Evolutionary conservation across 2,888 invertebrate genomes (phyloP), one percentile per base, ranked within the genome.

Genomic region (Hedychridium roseum): DNA sequence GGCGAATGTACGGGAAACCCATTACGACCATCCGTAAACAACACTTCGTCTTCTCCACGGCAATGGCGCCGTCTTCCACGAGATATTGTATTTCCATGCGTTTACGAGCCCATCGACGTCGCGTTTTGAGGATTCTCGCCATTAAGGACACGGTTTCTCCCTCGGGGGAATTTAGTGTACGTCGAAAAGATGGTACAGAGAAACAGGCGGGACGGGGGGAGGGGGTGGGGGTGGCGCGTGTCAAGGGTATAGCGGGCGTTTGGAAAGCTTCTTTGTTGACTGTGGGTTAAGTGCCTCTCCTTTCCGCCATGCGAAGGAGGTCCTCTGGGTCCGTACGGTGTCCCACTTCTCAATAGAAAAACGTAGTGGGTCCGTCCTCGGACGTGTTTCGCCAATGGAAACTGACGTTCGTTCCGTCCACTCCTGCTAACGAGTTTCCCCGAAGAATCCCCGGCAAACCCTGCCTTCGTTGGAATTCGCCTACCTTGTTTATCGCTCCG

Each of bases 231-330:
- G n/a, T n/a, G 9, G 31, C 39, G 27, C 23, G 21, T 54, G 52
- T 45, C 36, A 46, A 50, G 50, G 38, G 35, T 12, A 7, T 43
- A 37, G n/a, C 20, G 23, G 11, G 38, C 20, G 14, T 54, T 47
- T 36, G 4, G 26, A 36, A 37, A 47, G 43, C 34, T 39, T 48
- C 52, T 42, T 48, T 46, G 14, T 46, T 34, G 38, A 45, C 36
- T 42, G 39, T 41, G 36, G 43, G 49, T 51, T 50, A 46, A 57
- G 46, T 35, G 43, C 26, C 38, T 23, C 50, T 46, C 36, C 41
- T 49, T 49, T 42, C 43, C 44, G 38, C 41, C 41, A 9, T 23
- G 31, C 21, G 28, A 42, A 51, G 38, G 35, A n/a, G 15, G 41
- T 18, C 35, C 34, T 32, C 11, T 28, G n/a, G n/a, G n/a, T n/a